Conservation (phyloP, 2,113 vertebrate genomes). For the Penelope pileata region DNA sequence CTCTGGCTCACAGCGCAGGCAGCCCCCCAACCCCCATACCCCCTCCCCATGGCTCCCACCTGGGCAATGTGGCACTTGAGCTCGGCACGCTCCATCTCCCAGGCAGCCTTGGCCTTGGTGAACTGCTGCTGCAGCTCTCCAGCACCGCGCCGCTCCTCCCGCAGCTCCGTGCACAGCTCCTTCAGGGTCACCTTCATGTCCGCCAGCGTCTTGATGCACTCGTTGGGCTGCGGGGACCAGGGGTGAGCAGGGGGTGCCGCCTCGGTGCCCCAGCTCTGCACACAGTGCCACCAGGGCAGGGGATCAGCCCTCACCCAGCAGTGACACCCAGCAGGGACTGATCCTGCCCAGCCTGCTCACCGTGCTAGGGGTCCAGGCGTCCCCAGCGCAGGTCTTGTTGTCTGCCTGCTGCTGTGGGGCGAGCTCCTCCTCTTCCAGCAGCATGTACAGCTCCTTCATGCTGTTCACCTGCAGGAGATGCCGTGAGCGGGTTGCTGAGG, state of each 20-base stretch:
- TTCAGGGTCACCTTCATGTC: constrained; percentile 93
- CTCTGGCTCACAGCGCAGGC: too few species aligned
- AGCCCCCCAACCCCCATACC: not conserved
- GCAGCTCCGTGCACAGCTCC: constrained; percentile 90
- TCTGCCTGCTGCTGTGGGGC: constrained; percentile 84
- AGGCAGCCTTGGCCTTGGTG: constrained; percentile 93
- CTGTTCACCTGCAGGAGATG: constrained; percentile 86
- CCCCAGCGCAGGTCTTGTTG: constrained; percentile 81
- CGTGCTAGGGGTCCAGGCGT: constrained; percentile 82
- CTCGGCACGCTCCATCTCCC: constrained; percentile 93
- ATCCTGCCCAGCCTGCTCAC: constrained; percentile 36
- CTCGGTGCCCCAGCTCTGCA: not conserved
- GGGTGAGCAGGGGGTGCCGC: not conserved
- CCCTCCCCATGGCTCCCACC: constrained; percentile 68
- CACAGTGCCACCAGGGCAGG: not conserved
- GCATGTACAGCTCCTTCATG: constrained; percentile 92
- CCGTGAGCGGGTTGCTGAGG: not conserved
- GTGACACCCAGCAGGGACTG: rapidly evolving
- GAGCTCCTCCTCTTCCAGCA: constrained; percentile 91
- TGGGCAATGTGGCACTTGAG: constrained; percentile 88
- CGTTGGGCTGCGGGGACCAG: constrained; percentile 77
- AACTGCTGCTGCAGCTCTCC: constrained; percentile 96
- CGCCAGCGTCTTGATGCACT: constrained; percentile 88
- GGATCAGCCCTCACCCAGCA: not conserved
- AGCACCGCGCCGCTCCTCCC: constrained; percentile 88